phyloP scores from a whole-genome alignment of 2,797 vertebrate species.

The Lates japonicus region DNA sequence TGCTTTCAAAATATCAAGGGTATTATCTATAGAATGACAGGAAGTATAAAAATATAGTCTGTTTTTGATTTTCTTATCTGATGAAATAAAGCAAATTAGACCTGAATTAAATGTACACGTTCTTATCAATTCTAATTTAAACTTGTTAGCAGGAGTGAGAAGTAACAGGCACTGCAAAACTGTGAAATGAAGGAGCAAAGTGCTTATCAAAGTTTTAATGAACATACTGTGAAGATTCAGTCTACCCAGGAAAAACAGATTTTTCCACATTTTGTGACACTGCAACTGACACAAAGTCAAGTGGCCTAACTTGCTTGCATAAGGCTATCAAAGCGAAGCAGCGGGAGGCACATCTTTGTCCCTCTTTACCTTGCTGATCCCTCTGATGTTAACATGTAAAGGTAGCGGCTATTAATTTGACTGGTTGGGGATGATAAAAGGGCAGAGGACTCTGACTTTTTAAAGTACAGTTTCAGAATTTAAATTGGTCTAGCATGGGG shows the following conservation, averaged over 20 bases:
- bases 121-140: not conserved
- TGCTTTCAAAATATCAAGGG: slow-evolving; percentile 12
- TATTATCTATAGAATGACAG: not conserved
- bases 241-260: not conserved
- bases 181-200: slow-evolving; percentile 27
- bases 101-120: slow-evolving; percentile 8
- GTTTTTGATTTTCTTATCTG: slow-evolving; percentile 1
- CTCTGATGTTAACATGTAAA: slow-evolving; percentile 57
- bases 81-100: slow-evolving; percentile 1
- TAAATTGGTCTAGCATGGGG: slow-evolving; percentile 57
- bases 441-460: slow-evolving; percentile 45
- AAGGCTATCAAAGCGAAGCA: slow-evolving; percentile 49
- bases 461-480: slow-evolving; percentile 57
- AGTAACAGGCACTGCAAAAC: not conserved
- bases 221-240: slow-evolving; percentile 16
- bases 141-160: slow-evolving; percentile 30
- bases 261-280: slow-evolving; percentile 21
- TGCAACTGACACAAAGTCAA: slow-evolving; percentile 24
- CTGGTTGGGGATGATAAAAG: slow-evolving; percentile 56
- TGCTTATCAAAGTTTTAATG: slow-evolving; percentile 37
- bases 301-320: slow-evolving; percentile 29
- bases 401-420: slow-evolving; percentile 64
- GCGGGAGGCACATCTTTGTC: slow-evolving; percentile 41
- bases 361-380: slow-evolving; percentile 15
- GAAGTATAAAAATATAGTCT: not conserved